Percentiles rank a stretch among this genome's conserved stretches.
Evolutionary conservation across 2,888 invertebrate genomes (phyloP).

Genomic region (Lasioglossum calceatum): DNA sequence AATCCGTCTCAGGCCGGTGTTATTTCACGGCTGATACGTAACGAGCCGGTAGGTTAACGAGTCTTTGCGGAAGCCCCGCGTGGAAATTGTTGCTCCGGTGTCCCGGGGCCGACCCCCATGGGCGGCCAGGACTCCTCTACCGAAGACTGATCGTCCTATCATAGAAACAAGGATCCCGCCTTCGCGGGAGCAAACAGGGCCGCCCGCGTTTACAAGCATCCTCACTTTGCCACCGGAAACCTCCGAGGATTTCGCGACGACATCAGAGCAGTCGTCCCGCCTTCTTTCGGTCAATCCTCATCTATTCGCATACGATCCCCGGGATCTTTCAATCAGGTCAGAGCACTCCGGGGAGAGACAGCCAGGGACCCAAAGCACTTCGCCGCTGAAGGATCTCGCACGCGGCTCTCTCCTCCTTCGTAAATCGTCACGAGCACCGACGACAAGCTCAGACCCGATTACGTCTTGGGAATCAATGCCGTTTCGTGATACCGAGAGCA

Average conservation of each 20-base stretch:
- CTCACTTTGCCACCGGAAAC: conserved; percentile 72
- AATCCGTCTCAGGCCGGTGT: conserved; percentile 11
- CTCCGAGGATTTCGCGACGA: conserved; percentile 58
- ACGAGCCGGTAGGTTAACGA: conserved; percentile 49
- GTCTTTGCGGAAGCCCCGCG: conserved; percentile 36
- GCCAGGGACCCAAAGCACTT: conserved; percentile 36
- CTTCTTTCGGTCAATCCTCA: conserved; percentile 68
- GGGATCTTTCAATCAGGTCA: conserved; percentile 58
- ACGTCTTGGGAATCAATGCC: conserved; percentile 50
- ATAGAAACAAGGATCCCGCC: conserved; percentile 63
- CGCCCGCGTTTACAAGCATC: conserved; percentile 70
- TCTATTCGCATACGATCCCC: conserved; percentile 59
- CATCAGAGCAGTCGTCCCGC: conserved; percentile 25
- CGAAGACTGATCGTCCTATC: conserved; percentile 58
- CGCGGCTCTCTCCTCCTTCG: conserved; percentile 28
- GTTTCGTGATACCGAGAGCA: conserved; percentile 18
- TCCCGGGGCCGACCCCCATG: neutral
- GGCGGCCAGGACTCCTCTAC: neutral
- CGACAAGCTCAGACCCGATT: conserved; percentile 16
- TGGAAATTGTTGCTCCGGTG: conserved; percentile 46
- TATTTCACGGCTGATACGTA: conserved; percentile 33
- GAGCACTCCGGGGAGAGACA: conserved; percentile 49
- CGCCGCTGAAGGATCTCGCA: conserved; percentile 29
- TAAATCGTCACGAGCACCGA: conserved; percentile 48
- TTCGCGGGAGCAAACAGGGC: conserved; percentile 47